A percentile compares a stretch with the other conserved stretches of the same genome.
These are phyloP conservation scores for Drosophila kikkawai DNA, from an alignment of 1,140 invertebrate species.

Conservation along the genomic window DNA sequence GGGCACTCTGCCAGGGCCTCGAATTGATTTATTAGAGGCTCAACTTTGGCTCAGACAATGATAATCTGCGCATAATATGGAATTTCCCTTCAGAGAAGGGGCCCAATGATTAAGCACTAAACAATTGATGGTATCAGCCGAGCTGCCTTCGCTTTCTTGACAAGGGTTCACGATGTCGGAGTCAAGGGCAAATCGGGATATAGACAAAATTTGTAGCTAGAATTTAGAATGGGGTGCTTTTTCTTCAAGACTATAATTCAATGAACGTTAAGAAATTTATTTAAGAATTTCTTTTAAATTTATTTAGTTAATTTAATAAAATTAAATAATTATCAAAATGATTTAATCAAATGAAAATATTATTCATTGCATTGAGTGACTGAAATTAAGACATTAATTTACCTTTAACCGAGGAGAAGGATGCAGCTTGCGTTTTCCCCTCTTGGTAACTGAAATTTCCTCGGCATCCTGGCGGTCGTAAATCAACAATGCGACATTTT, in stretches of 20 bases:
- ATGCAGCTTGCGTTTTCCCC: conserved; percentile 4
- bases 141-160: conserved; percentile 22
- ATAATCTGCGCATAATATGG: conserved; percentile 41
- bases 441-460: not conserved
- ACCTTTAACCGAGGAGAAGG: not conserved
- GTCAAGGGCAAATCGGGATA: conserved; percentile 25
- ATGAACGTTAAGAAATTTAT: not conserved
- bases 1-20: not conserved
- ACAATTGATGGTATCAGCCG: conserved; percentile 44
- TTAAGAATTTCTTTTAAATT: not conserved
- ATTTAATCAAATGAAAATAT: not conserved
- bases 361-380: not conserved
- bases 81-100: conserved; percentile 11
- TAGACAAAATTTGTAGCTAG: conserved; percentile 3
- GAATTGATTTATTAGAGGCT: conserved; percentile 39
- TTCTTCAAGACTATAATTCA: not conserved
- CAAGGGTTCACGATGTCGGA: conserved; percentile 27
- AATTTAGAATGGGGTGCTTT: not conserved
- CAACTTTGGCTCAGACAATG: conserved; percentile 30
- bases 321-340: not conserved
- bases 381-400: not conserved
- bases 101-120: conserved; percentile 44
- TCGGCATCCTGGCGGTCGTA: conserved; percentile 16
- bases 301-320: not conserved
- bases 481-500: conserved; percentile 24